A percentile compares a stretch with the other conserved stretches of the same genome.
Conservation (phyloP, 2,888 invertebrate genomes). For the Cephus runcator region DNA sequence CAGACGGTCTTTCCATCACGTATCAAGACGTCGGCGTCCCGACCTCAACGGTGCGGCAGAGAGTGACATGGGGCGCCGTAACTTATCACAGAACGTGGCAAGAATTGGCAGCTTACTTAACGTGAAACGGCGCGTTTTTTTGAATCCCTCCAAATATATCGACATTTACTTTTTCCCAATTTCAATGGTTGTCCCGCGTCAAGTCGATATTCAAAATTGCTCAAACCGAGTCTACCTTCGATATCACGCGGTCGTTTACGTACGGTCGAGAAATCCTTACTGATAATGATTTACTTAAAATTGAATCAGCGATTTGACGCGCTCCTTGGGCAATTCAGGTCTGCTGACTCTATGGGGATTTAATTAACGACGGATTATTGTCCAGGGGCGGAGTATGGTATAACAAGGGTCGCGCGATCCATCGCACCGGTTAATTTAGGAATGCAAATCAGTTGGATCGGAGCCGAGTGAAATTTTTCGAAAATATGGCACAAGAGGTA, state of each 20-base stretch:
- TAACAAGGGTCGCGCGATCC: neutral
- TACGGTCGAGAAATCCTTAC: neutral
- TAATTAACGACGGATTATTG: neutral
- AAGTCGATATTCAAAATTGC: neutral
- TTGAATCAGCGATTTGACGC: neutral
- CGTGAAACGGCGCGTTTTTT: neutral
- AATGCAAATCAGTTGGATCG: neutral
- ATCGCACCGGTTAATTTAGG: neutral
- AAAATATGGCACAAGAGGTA: neutral
- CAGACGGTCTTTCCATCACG: neutral
- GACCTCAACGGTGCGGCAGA: neutral
- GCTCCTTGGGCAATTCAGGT: neutral
- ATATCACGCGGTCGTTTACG: neutral
- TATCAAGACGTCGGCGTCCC: neutral
- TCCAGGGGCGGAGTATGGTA: neutral
- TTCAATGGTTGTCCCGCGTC: too few species aligned
- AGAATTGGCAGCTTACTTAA: neutral
- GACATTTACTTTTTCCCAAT: neutral
- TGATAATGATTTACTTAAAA: neutral
- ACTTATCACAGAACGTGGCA: neutral
- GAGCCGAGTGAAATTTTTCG: neutral
- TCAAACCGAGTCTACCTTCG: neutral
- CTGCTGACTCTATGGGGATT: neutral
- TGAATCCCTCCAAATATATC: neutral
- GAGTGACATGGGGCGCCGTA: neutral